Conservation (phyloP, 2,888 invertebrate species). For the Drosophila tanythrix region DNA sequence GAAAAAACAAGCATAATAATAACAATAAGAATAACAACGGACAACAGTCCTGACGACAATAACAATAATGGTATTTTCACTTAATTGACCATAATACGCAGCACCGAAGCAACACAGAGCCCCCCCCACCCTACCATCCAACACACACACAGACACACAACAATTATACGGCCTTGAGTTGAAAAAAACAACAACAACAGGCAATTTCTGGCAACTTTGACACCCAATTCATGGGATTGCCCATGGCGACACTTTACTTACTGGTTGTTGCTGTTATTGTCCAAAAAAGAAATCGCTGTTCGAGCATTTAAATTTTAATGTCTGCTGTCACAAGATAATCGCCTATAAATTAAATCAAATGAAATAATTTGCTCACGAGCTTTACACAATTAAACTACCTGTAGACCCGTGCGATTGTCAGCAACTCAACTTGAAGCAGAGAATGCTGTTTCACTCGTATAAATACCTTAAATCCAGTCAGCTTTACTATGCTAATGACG, state of each 20-base stretch:
- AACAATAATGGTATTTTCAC: conserved; percentile 77
- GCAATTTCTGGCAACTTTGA: conserved; percentile 46
- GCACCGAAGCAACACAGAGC: conserved; percentile 27
- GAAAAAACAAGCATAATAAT: conserved; percentile 37
- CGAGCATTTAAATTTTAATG: conserved; percentile 11
- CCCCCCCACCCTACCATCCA: not conserved
- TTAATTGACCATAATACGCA: conserved; percentile 82
- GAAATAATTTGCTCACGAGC: conserved; percentile 54
- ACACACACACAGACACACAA: not conserved
- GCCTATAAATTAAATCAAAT: conserved; percentile 66
- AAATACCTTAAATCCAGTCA: conserved; percentile 30
- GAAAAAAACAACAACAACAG: conserved; percentile 21
- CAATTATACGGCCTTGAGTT: not conserved
- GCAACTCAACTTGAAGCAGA: conserved; percentile 25
- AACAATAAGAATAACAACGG: conserved; percentile 5
- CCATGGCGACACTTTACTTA: conserved; percentile 65
- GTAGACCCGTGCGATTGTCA: conserved; percentile 26
- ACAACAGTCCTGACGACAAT: conserved; percentile 49
- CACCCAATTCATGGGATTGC: conserved; percentile 61
- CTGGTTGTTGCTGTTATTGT: conserved; percentile 39
- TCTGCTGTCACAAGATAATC: conserved; percentile 64
- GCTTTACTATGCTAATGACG: conserved; percentile 60
- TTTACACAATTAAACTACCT: conserved; percentile 27
- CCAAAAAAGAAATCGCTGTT: not conserved
- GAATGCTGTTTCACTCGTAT: conserved; percentile 13